Percentiles rank a stretch among this genome's conserved stretches.
These are phyloP conservation scores for Peucedramus taeniatus DNA, from an alignment of 2,113 vertebrate species.

Conservation along the genomic window DNA sequence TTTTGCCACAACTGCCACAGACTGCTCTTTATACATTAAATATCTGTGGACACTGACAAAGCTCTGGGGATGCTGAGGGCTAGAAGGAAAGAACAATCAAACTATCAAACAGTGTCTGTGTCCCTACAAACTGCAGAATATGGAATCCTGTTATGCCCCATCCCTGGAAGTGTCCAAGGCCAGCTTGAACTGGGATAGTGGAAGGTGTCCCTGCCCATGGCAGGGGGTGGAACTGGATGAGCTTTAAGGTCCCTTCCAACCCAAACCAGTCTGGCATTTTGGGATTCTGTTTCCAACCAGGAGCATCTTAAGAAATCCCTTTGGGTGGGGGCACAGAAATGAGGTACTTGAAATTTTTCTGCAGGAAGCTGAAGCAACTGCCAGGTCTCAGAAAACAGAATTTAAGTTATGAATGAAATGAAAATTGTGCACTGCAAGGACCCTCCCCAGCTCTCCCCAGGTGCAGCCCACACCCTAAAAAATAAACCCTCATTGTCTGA, in stretches of 20 bases:
- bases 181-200: background rate
- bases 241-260: background rate
- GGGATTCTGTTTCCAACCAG: background rate
- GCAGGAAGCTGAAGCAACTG: background rate
- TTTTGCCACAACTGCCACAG: background rate
- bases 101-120: background rate
- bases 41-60: background rate
- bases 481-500: background rate
- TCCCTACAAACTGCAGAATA: background rate
- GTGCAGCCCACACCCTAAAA: background rate
- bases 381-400: background rate
- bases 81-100: background rate
- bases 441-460: background rate
- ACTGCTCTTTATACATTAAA: accelerated
- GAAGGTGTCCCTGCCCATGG: background rate
- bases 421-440: background rate
- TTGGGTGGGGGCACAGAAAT: background rate
- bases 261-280: background rate
- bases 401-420: background rate
- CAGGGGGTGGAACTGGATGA: background rate
- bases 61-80: background rate
- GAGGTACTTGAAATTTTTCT: accelerated
- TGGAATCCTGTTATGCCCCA: background rate
- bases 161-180: background rate
- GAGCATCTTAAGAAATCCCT: background rate